Percentiles rank a stretch among this genome's conserved stretches.
Conservation (phyloP, 2,113 vertebrate genomes). For the Athene noctua region DNA sequence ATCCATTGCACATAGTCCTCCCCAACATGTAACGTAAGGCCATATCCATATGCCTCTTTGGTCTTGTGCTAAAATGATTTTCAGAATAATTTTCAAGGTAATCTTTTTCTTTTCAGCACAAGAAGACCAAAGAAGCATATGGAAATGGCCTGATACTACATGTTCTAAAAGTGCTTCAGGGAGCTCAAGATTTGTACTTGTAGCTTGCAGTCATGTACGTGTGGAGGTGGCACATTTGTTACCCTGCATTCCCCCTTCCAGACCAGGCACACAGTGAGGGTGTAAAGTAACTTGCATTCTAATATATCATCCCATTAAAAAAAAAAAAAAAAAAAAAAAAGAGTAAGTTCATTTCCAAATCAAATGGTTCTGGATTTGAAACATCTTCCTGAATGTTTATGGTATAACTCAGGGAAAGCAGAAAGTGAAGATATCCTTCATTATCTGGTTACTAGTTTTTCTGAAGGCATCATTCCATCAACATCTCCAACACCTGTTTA, state of each 20-base stretch:
- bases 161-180: background rate
- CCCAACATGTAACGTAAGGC: background rate
- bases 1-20: background rate
- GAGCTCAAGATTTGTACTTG: background rate
- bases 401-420: background rate
- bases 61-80: background rate
- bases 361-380: background rate
- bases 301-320: background rate
- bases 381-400: background rate
- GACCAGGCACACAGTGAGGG: background rate
- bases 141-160: background rate
- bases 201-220: too few species aligned
- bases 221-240: background rate
- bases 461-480: conserved; percentile 28
- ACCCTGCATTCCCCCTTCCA: background rate
- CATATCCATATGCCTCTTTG: background rate
- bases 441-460: conserved; percentile 42
- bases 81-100: too few species aligned
- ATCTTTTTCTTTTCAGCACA: background rate
- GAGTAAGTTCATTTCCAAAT: background rate
- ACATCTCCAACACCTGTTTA: conserved; percentile 32
- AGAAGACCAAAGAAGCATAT: background rate
- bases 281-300: background rate
- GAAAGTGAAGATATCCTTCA: conserved; percentile 32
- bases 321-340: background rate